Evolutionary conservation across 2,797 vertebrate genomes (phyloP), one percentile per base, ranked within the genome.

Genomic region (Xiphophorus birchmanni): DNA sequence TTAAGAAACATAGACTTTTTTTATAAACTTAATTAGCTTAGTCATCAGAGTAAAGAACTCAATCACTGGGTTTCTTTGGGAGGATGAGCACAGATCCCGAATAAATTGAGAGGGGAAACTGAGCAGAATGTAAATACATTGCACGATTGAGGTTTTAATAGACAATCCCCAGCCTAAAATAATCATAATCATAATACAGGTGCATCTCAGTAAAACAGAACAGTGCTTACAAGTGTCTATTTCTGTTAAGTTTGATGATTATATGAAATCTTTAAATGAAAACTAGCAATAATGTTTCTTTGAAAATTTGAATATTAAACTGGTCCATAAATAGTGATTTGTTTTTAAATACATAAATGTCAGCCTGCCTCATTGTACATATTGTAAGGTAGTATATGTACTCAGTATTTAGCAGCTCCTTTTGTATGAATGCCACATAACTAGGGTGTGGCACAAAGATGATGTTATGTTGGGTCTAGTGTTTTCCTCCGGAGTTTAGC

Each of bases 21-120:
- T 82, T 35, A 54, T 48, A 48, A 32, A 54, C 69, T 78, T 90
- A 85, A 90, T 88, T 89, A 82, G 72, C 84, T 85, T 12, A 79
- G 84, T 85, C 82, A 86, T 80, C 83, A 85, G 78, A 87, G 81
- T 78, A 88, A 85, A 88, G 63, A 87, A 81, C 60, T 83, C 67
- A 35, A 73, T 87, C 78, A 45, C 44, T 84, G 82, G 80, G 86
- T 85, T 90, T 75, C 88, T 80, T 83, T 82, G 79, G 76, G 72
- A 86, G 80, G 72, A 88, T 80, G 77, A 89, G 77, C 78, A 77
- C 79, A 79, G 60, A 90, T 87, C 67, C 47, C 76, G 84, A 91
- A 87, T 79, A 79, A 26, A 87, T 91, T 83, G 80, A 84, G 54
- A 56, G 9, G 35, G 40, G 76, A 76, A 11, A 75, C 37, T 83